Conservation (phyloP, 2,113 vertebrate species). For the Andinoacara biseriatus region DNA sequence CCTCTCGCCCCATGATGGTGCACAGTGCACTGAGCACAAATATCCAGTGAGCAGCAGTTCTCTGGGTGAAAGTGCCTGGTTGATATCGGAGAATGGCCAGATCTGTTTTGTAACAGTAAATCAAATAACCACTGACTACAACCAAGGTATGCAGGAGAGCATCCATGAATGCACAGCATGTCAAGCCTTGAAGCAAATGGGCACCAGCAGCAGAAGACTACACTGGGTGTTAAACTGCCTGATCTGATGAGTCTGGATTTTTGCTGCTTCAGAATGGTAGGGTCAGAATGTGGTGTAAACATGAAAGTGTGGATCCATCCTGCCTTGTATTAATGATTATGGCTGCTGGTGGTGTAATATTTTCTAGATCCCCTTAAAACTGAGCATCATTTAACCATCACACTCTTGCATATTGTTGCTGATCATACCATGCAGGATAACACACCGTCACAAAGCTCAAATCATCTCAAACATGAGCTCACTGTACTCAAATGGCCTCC, state of each 20-base stretch:
- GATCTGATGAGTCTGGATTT: neutral
- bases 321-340: neutral
- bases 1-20: too few relatives aligned
- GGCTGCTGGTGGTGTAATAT: neutral
- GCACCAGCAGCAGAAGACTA: neutral
- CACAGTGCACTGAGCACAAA: neutral
- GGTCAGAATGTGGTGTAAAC: neutral
- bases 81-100: neutral
- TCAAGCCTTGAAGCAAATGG: neutral
- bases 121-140: neutral
- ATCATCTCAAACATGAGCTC: neutral
- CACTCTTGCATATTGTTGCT: neutral
- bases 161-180: neutral
- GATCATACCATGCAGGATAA: neutral
- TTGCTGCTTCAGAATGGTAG: neutral
- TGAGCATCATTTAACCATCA: neutral
- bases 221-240: neutral
- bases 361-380: neutral
- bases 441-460: neutral
- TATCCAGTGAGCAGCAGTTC: neutral
- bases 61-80: neutral
- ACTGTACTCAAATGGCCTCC: neutral
- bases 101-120: neutral
- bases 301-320: neutral
- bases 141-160: neutral